Conservation (phyloP, 2,113 vertebrate species). For the Hydrochoerus hydrochaeris region DNA sequence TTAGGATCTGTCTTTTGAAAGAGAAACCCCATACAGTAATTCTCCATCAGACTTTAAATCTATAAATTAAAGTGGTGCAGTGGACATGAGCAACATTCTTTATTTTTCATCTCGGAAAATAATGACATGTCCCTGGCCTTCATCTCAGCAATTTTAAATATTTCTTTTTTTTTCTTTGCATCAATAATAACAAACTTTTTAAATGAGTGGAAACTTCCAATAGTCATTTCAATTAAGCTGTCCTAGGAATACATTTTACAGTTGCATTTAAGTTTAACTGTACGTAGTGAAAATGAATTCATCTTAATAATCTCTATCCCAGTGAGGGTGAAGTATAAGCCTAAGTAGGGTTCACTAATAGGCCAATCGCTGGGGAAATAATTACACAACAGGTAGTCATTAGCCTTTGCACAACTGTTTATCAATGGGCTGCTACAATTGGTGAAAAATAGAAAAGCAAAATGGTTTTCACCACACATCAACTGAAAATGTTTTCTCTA, state of each 20-base stretch:
- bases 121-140: conserved; percentile 37
- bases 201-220: conserved; percentile 41
- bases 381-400: conserved; percentile 73
- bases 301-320: conserved; percentile 73
- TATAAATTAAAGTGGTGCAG: not conserved
- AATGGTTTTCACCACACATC: conserved; percentile 53
- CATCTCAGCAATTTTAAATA: conserved; percentile 67
- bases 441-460: conserved; percentile 73
- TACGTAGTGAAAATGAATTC: conserved; percentile 48
- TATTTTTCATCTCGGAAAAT: conserved; percentile 6
- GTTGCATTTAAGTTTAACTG: conserved; percentile 58
- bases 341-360: conserved; percentile 68
- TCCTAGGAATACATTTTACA: conserved; percentile 72
- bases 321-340: conserved; percentile 29
- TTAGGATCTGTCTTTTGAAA: not conserved
- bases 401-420: conserved; percentile 69
- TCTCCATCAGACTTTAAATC: not conserved
- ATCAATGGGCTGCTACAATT: conserved; percentile 67
- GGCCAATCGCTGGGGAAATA: conserved; percentile 75
- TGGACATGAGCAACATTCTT: not conserved
- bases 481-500: conserved; percentile 50
- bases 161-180: conserved; percentile 17
- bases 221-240: conserved; percentile 66
- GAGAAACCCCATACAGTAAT: not conserved
- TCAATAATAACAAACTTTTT: conserved; percentile 63